Evolutionary conservation across 1,140 invertebrate genomes (phyloP).

Genomic region (Heliconius melpomene): DNA sequence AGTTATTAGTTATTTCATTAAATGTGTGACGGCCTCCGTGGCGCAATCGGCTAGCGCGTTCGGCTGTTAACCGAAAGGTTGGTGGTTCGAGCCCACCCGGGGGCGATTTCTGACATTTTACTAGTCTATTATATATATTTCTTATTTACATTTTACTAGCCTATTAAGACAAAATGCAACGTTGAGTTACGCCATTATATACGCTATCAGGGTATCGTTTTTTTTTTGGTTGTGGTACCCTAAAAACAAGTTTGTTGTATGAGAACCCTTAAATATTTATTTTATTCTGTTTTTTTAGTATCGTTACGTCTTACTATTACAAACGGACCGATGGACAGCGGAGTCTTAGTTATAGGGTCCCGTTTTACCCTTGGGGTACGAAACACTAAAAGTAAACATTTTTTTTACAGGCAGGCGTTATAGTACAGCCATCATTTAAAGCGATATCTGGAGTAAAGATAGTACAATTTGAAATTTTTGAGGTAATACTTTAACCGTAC

Average conservation of each 20-base stretch:
- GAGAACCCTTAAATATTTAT: no score
- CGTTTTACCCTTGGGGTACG: no score
- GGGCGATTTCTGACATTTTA: not conserved
- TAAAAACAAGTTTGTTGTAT: no score
- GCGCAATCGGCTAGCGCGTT: constrained; percentile 12
- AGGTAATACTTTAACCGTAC: constrained; percentile 31
- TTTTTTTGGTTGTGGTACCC: no score
- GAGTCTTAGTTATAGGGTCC: no score
- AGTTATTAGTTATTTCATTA: not conserved
- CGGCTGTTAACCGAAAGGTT: constrained; percentile 15
- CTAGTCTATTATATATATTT: not conserved
- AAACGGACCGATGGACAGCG: no score
- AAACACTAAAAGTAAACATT: no score
- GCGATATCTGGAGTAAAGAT: constrained; percentile 49
- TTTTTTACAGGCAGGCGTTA: constrained; percentile 43
- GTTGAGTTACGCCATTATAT: not conserved
- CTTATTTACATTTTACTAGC: no score
- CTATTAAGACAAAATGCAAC: not conserved
- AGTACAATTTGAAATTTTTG: constrained; percentile 41
- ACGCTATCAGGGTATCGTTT: no score
- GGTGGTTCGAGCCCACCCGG: constrained; percentile 11
- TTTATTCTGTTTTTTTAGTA: no score
- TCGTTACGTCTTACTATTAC: no score
- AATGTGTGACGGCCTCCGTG: not conserved
- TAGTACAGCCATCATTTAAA: constrained; percentile 32